A percentile compares a stretch with the other conserved stretches of the same genome.
Evolutionary conservation across 2,797 vertebrate genomes (phyloP).

Genomic region (Cottoperca gobio): DNA sequence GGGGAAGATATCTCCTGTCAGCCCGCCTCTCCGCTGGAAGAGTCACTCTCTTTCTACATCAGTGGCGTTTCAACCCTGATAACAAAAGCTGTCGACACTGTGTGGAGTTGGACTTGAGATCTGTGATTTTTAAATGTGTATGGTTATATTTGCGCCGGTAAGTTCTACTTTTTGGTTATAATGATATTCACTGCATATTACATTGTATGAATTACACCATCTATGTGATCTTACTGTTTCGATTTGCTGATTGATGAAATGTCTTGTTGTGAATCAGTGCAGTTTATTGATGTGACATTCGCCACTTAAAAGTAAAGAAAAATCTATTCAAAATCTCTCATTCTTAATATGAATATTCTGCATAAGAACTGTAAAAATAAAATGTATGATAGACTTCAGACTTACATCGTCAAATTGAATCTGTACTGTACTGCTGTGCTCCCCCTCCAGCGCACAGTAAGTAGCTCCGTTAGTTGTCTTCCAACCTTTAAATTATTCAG

Average conservation of each 20-base stretch:
- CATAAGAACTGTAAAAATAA: neutral
- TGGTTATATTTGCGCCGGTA: slow-evolving; percentile 99
- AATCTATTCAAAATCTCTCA: neutral
- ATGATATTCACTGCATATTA: neutral
- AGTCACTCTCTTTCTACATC: slow-evolving; percentile 54
- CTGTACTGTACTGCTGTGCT: slow-evolving; percentile 56
- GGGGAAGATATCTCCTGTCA: slow-evolving; percentile 37
- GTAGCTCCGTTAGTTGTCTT: slow-evolving; percentile 72
- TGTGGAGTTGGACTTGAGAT: slow-evolving; percentile 85
- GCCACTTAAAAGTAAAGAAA: slow-evolving; percentile 10
- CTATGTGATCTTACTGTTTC: neutral
- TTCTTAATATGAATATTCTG: neutral
- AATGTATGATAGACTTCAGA: neutral
- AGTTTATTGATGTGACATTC: neutral
- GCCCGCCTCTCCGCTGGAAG: slow-evolving; percentile 58
- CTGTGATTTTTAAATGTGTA: slow-evolving; percentile 98
- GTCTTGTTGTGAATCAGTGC: neutral
- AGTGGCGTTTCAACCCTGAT: slow-evolving; percentile 78
- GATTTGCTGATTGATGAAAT: neutral
- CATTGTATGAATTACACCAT: neutral
- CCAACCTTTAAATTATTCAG: slow-evolving; percentile 81
- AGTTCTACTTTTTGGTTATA: slow-evolving; percentile 70
- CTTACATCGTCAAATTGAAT: slow-evolving; percentile 32
- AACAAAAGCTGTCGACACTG: slow-evolving; percentile 86
- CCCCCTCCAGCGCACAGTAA: slow-evolving; percentile 73